Evolutionary conservation across 2,888 invertebrate genomes (phyloP).

Genomic region (Sicus ferrugineus): DNA sequence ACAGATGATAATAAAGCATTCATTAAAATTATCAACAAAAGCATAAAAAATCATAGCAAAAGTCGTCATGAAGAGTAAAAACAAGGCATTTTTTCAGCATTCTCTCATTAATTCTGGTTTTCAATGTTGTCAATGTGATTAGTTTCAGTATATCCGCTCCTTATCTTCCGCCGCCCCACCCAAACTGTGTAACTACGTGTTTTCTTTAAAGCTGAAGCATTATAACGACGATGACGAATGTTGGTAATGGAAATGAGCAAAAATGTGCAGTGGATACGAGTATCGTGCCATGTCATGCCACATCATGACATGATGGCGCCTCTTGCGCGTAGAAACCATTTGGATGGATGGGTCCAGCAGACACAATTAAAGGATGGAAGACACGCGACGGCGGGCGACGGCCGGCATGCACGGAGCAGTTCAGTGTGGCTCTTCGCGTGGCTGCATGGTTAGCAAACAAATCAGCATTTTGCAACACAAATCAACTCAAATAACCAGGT

Average conservation of each 20-base stretch:
- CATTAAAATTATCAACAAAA: too few relatives aligned
- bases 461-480: constrained; percentile 40
- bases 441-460: constrained; percentile 32
- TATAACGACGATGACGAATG: constrained; percentile 16
- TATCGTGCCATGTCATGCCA: constrained; percentile 20
- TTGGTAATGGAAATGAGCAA: constrained; percentile 22
- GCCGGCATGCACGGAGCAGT: too few relatives aligned
- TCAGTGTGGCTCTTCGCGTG: too few relatives aligned
- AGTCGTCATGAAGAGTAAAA: too few relatives aligned
- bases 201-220: constrained; percentile 24
- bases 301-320: neutral
- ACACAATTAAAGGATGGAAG: constrained; percentile 23
- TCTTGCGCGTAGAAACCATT: constrained; percentile 3
- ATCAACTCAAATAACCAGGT: constrained; percentile 38
- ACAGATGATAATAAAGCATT: too few relatives aligned
- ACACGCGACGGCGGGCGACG: neutral
- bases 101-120: neutral
- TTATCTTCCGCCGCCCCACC: neutral
- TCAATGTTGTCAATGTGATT: constrained; percentile 21
- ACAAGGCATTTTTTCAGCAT: neutral
- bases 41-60: too few relatives aligned
- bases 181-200: constrained; percentile 6
- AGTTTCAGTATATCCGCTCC: neutral
- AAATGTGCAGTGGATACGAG: constrained; percentile 13
- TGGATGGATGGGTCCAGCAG: constrained; percentile 1